phyloP scores from a whole-genome alignment of 2,113 vertebrate species.

The Sebastes fasciatus region DNA sequence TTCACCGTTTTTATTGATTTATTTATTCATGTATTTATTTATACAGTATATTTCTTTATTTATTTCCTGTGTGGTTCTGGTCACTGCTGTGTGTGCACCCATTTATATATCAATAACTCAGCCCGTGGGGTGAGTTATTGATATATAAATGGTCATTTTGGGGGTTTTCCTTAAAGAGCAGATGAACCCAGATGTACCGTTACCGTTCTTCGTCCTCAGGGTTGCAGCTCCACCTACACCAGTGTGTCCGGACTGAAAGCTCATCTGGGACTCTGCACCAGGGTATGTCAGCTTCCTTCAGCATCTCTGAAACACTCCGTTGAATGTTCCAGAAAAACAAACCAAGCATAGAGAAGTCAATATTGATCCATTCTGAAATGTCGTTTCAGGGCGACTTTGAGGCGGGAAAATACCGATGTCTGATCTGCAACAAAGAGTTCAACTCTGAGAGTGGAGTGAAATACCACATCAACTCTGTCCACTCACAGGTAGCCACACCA shows the following conservation, averaged over 20 bases:
- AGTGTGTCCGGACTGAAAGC: slow-evolving; percentile 95
- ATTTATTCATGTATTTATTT: background rate
- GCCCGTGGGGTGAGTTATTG: too few relatives aligned
- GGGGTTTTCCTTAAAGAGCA: too few relatives aligned
- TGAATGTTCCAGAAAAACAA: background rate
- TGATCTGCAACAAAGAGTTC: slow-evolving; percentile 95
- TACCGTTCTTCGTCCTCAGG: slow-evolving; percentile 79
- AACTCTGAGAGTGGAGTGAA: slow-evolving; percentile 97
- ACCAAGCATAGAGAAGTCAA: background rate
- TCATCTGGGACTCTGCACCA: slow-evolving; percentile 92
- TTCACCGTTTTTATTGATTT: background rate
- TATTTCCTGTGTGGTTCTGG: too few relatives aligned
- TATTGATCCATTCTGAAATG: background rate
- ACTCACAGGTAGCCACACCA: slow-evolving; percentile 89
- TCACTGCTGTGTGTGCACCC: too few relatives aligned
- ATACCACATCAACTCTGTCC: slow-evolving; percentile 96
- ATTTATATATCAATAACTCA: too few relatives aligned
- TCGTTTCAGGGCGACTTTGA: slow-evolving; percentile 91
- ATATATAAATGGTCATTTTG: too few relatives aligned
- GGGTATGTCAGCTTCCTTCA: slow-evolving; percentile 79
- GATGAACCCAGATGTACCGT: too few relatives aligned
- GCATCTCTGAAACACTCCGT: too few relatives aligned
- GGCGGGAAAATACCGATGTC: slow-evolving; percentile 93
- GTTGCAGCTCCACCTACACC: slow-evolving; percentile 91
- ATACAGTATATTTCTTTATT: too few relatives aligned